Evolutionary conservation across 2,888 invertebrate species (phyloP), one percentile per base, ranked within the genome.

Genomic region (Limnephilus rhombicus): DNA sequence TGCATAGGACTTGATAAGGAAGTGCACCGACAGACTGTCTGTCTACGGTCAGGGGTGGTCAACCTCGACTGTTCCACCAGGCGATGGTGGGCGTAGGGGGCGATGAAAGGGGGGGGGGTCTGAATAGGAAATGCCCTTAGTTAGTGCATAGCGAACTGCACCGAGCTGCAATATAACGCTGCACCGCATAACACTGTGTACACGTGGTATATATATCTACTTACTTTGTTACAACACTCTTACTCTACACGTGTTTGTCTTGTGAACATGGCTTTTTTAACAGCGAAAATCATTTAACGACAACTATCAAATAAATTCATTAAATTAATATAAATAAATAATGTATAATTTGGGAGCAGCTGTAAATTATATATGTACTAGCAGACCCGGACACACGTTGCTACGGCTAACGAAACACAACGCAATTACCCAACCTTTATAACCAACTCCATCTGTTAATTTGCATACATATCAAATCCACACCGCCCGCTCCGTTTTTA

Each of bases 1-100:
- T 45, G 41, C 86, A 45, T 45, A 49, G 49, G 41, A 86, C 86
- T 45, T 45, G 45, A 86, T 86, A 45, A 41, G 45, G 86, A 86
- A 83, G 34, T 83, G 83, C 86, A 86, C 45, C 37, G 86, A 45
- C 86, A 86, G 86, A 86, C 86, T 86, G 86, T 86, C 45, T 86
- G 86, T 86, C 86, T 86, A 86, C 86, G 86, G 86, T 86, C 86
- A 86, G 86, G 86, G 86, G 86, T 86, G 45, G 86, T 45, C 86
- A 86, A 86, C 86, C 86, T 86, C 86, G 82, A 82, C 68, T 68
- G 68, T 68, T 68, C 68, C n/a, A 68, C 9, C 24, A 68, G 68
- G 68, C 68, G 68, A 68, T 68, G 68, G 68, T 37, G 34, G 83
- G 83, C 0, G 83, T 34, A 4, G 34, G 83, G 37, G 83, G 83